Conservation (phyloP, 2,797 vertebrate genomes). For the Centropyge bicolor region DNA sequence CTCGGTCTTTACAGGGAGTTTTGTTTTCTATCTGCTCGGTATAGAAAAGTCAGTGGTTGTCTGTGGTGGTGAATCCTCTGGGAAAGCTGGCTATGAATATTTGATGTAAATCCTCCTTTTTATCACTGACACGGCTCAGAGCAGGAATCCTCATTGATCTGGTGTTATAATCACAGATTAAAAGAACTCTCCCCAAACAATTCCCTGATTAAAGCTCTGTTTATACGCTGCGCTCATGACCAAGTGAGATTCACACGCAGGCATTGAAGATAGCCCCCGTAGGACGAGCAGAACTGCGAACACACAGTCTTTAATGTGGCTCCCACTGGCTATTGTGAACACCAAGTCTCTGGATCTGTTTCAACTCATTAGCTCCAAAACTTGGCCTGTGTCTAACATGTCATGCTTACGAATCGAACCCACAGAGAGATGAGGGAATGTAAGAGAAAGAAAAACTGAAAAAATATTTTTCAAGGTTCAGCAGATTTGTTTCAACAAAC, state of each 20-base stretch:
- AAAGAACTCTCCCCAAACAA: constrained; percentile 82
- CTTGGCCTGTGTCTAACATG: constrained; percentile 79
- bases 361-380: constrained; percentile 85
- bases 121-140: constrained; percentile 80
- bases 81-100: constrained; percentile 81
- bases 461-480: constrained; percentile 40
- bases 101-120: constrained; percentile 85
- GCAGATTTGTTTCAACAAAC: constrained; percentile 40
- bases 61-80: constrained; percentile 71
- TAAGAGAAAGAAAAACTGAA: constrained; percentile 43
- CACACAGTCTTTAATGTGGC: constrained; percentile 74
- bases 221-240: constrained; percentile 70
- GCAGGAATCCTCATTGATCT: constrained; percentile 84
- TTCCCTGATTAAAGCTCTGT: constrained; percentile 83
- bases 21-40: constrained; percentile 71
- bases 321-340: constrained; percentile 75
- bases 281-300: constrained; percentile 65
- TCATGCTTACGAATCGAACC: constrained; percentile 78
- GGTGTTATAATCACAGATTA: constrained; percentile 85
- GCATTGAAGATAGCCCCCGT: constrained; percentile 58
- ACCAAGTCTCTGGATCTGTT: constrained; percentile 79
- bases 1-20: constrained; percentile 64
- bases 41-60: constrained; percentile 73
- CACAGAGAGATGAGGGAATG: constrained; percentile 77
- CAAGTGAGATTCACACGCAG: constrained; percentile 62